Percentiles rank a stretch among this genome's conserved stretches.
These are phyloP conservation scores for Lumbricus terrestris DNA, from an alignment of 2,888 invertebrate genomes.

Conservation along the genomic window DNA sequence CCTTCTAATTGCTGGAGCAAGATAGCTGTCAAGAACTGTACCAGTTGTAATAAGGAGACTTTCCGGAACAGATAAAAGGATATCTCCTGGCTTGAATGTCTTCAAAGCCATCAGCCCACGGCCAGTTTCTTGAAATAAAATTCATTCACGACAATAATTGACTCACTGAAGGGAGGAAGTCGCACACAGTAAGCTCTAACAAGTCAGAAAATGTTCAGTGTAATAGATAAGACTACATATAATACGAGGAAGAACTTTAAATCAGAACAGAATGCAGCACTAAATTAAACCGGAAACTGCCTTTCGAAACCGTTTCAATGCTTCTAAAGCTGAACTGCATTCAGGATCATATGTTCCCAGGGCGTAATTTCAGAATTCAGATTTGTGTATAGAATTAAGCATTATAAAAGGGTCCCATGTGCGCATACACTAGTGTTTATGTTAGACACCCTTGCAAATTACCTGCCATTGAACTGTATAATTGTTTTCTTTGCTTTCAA, in stretches of 20 bases:
- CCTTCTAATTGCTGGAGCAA: slow-evolving; percentile 44
- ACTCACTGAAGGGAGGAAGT: background rate
- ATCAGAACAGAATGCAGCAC: background rate
- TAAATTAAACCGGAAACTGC: background rate
- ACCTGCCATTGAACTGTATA: too few relatives aligned
- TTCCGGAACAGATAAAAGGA: slow-evolving; percentile 64
- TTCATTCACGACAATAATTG: background rate
- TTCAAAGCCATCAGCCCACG: slow-evolving; percentile 42
- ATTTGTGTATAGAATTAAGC: too few relatives aligned
- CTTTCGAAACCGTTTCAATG: too few relatives aligned
- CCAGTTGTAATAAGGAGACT: slow-evolving; percentile 62
- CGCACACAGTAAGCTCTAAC: background rate
- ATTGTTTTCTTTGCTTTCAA: too few relatives aligned
- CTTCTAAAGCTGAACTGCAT: too few relatives aligned
- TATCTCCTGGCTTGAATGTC: slow-evolving; percentile 65
- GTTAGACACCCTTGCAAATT: too few relatives aligned
- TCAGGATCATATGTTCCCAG: too few relatives aligned
- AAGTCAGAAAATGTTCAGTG: background rate
- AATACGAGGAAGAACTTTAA: background rate
- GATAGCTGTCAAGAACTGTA: slow-evolving; percentile 45
- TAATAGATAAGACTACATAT: background rate
- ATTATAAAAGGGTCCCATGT: too few relatives aligned
- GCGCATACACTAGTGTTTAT: too few relatives aligned
- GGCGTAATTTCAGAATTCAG: too few relatives aligned
- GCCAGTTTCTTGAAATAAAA: slow-evolving; percentile 29